Percentiles rank a stretch among this genome's conserved stretches.
Evolutionary conservation across 1,140 invertebrate species (phyloP).

Genomic region (Temnothorax nylanderi): DNA sequence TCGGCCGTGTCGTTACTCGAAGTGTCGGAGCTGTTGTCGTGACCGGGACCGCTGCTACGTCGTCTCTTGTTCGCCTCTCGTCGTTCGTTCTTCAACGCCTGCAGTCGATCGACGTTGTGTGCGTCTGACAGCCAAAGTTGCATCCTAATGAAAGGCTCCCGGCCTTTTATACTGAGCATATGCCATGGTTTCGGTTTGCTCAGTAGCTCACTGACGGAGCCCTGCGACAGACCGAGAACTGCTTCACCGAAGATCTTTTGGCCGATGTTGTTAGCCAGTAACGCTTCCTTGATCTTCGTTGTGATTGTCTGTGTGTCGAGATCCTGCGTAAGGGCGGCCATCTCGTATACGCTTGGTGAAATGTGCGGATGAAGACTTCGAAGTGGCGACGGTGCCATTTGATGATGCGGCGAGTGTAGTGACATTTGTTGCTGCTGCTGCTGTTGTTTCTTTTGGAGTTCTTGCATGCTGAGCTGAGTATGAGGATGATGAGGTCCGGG

Average conservation of each 20-base stretch:
- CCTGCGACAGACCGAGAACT: slow-evolving; percentile 97
- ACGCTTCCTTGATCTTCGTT: slow-evolving; percentile 98
- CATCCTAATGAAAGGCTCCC: slow-evolving; percentile 99
- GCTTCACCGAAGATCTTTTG: slow-evolving; percentile 99
- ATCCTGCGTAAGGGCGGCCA: slow-evolving; percentile 98
- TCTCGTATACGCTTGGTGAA: slow-evolving; percentile 96
- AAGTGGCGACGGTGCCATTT: slow-evolving; percentile 88
- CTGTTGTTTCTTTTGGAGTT: slow-evolving; percentile 90
- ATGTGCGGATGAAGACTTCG: slow-evolving; percentile 92
- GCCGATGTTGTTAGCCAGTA: slow-evolving; percentile 98
- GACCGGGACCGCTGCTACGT: slow-evolving; percentile 91
- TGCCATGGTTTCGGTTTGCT: slow-evolving; percentile 99
- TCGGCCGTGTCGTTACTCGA: slow-evolving; percentile 95
- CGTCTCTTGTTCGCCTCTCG: slow-evolving; percentile 95
- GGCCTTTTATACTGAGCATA: slow-evolving; percentile 99
- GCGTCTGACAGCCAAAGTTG: slow-evolving; percentile 98
- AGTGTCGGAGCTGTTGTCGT: slow-evolving; percentile 94
- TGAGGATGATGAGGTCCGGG: slow-evolving; percentile 81
- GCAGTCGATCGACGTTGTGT: slow-evolving; percentile 95
- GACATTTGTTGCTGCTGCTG: slow-evolving; percentile 88
- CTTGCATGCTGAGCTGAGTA: slow-evolving; percentile 86
- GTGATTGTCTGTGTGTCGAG: slow-evolving; percentile 98
- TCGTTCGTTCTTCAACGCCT: slow-evolving; percentile 94
- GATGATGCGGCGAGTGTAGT: slow-evolving; percentile 87
- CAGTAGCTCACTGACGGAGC: slow-evolving; percentile 97